Conservation (phyloP, 2,797 vertebrate genomes). For the Melanotaenia trifasciata region DNA sequence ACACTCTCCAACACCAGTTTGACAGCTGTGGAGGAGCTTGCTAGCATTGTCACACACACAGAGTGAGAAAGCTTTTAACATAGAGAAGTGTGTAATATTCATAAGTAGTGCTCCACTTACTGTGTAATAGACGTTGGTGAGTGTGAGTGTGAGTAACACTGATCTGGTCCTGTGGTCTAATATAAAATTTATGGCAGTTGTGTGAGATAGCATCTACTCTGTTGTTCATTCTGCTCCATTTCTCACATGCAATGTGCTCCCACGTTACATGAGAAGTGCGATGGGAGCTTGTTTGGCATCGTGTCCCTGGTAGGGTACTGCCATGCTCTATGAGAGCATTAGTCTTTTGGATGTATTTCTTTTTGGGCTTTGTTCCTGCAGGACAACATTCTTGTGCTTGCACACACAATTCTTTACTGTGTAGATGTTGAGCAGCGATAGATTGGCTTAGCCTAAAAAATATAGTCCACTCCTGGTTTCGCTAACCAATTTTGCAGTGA, state of each 20-base stretch:
- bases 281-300: slow-evolving; percentile 6
- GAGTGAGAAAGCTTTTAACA: slow-evolving; percentile 73
- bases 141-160: slow-evolving; percentile 59
- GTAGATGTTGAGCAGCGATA: slow-evolving; percentile 31
- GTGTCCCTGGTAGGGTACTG: slow-evolving; percentile 31
- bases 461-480: slow-evolving; percentile 38
- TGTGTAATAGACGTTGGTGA: slow-evolving; percentile 52
- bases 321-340: slow-evolving; percentile 2
- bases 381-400: slow-evolving; percentile 15
- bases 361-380: slow-evolving; percentile 16
- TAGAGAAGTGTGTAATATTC: slow-evolving; percentile 75
- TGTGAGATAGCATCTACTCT: slow-evolving; percentile 61
- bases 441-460: slow-evolving; percentile 48
- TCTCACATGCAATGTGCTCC: slow-evolving; percentile 49
- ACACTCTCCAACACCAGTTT: slow-evolving; percentile 38
- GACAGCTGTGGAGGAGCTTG: slow-evolving; percentile 67
- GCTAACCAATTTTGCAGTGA: slow-evolving; percentile 34
- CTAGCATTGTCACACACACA: slow-evolving; percentile 48
- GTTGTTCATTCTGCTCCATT: slow-evolving; percentile 72
- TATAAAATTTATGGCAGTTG: slow-evolving; percentile 74
- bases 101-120: slow-evolving; percentile 71
- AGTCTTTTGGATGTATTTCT: slow-evolving; percentile 15
- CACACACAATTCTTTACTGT: slow-evolving; percentile 8
- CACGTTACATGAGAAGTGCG: slow-evolving; percentile 4
- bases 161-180: slow-evolving; percentile 66